Percentiles rank a stretch among this genome's conserved stretches.
Conservation (phyloP, 2,888 invertebrate genomes). For the Heteropelma amictum region DNA sequence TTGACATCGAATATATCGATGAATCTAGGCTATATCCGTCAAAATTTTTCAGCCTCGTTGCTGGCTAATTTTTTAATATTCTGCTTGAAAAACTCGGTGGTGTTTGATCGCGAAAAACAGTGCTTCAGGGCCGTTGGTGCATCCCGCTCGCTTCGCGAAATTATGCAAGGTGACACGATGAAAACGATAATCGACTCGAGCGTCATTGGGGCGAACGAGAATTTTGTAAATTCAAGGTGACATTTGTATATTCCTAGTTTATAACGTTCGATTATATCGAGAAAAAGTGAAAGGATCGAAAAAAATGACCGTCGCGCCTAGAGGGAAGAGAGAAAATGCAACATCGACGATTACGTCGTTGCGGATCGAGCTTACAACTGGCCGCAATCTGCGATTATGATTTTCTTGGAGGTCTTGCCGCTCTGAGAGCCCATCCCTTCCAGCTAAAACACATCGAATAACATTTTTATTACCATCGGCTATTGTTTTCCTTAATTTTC, state of each 20-base stretch:
- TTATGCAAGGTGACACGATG: not conserved
- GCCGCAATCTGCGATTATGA: constrained; percentile 90
- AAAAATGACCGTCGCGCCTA: constrained; percentile 51
- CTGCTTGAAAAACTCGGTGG: not conserved
- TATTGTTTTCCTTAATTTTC: not conserved
- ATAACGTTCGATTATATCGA: constrained; percentile 46
- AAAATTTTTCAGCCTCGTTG: too few species aligned
- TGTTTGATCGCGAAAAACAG: not conserved
- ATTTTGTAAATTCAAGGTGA: constrained; percentile 38
- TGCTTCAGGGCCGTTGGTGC: not conserved
- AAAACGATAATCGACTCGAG: not conserved
- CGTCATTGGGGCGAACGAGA: constrained; percentile 36
- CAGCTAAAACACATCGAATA: constrained; percentile 74
- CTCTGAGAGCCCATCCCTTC: constrained; percentile 89
- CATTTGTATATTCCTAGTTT: constrained; percentile 42
- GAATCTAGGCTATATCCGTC: too few species aligned
- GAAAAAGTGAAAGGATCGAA: constrained; percentile 44
- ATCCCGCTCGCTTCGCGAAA: not conserved
- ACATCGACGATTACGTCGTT: constrained; percentile 62
- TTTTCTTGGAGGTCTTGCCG: constrained; percentile 91
- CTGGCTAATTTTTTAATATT: not conserved
- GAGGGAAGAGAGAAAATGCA: constrained; percentile 70
- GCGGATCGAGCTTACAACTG: constrained; percentile 81
- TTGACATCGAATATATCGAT: too few species aligned
- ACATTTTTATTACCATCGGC: not conserved